Conservation (phyloP, 2,797 vertebrate genomes). For the Cossypha dichroa region DNA sequence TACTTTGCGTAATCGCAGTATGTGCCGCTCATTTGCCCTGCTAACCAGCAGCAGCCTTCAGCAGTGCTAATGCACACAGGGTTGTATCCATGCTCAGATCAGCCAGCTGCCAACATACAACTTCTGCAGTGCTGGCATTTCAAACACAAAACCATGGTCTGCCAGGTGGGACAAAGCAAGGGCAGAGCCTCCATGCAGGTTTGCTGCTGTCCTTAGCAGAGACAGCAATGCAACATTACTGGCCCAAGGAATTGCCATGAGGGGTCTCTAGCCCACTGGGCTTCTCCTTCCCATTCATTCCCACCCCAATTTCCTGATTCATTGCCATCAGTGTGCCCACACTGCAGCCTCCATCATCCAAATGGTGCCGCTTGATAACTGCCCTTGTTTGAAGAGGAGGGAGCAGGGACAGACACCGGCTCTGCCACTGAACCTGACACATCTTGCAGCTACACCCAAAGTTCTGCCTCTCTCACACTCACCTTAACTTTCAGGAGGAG, state of each 20-base stretch:
- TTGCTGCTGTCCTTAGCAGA: not conserved
- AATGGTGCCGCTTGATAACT: not conserved
- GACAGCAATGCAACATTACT: not conserved
- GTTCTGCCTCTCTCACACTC: not conserved
- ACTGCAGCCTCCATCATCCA: not conserved
- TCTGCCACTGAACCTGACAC: not conserved
- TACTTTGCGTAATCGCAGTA: not conserved
- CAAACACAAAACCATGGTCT: not conserved
- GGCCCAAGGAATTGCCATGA: not conserved
- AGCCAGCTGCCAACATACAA: not conserved
- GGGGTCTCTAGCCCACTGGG: not conserved
- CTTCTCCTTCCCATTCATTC: not conserved
- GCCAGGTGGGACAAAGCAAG: not conserved
- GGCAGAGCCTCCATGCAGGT: not conserved
- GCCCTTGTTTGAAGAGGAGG: not conserved
- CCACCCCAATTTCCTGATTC: not conserved
- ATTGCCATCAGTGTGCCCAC: rapidly evolving
- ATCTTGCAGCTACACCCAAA: not conserved
- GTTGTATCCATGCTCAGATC: not conserved
- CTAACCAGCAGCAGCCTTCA: not conserved
- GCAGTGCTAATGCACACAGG: not conserved
- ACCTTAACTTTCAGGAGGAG: not conserved
- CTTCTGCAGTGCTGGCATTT: not conserved
- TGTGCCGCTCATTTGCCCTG: not conserved
- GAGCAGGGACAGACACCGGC: rapidly evolving